Evolutionary conservation across 1,140 invertebrate genomes (phyloP).

Genomic region (Lepidurus arcticus): DNA sequence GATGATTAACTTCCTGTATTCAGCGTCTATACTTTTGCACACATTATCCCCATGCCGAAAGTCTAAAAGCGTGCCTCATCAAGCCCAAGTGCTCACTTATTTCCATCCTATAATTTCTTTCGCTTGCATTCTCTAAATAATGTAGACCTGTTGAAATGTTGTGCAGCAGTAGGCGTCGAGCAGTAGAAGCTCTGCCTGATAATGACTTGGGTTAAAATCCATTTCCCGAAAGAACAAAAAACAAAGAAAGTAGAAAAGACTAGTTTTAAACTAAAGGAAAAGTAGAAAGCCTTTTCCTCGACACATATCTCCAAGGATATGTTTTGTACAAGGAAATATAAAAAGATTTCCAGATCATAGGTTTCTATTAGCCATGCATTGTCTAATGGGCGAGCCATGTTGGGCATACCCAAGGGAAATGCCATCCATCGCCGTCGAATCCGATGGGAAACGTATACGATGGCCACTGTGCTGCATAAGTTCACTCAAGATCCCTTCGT

Average conservation of each 20-base stretch:
- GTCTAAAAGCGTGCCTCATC: neutral
- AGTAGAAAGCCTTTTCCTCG: neutral
- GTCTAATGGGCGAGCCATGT: slow-evolving; percentile 17
- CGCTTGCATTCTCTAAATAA: neutral
- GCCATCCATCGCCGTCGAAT: slow-evolving; percentile 20
- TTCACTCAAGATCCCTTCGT: neutral
- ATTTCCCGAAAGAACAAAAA: neutral
- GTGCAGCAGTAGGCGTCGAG: neutral
- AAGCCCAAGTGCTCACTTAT: neutral
- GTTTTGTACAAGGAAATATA: neutral
- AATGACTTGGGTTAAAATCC: neutral
- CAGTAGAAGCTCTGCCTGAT: neutral
- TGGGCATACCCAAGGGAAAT: neutral
- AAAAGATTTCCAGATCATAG: slow-evolving; percentile 16
- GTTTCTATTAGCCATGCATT: slow-evolving; percentile 22
- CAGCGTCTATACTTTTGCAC: neutral
- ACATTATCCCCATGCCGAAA: neutral
- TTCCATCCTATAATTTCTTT: neutral
- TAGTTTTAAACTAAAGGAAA: neutral
- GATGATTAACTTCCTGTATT: slow-evolving; percentile 2
- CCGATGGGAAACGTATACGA: slow-evolving; percentile 18
- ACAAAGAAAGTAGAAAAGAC: neutral
- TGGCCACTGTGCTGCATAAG: neutral
- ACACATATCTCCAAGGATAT: neutral
- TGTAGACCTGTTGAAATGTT: neutral